A percentile compares a stretch with the other conserved stretches of the same genome.
Evolutionary conservation across 1,140 invertebrate genomes (phyloP).

Genomic region (Theocolax elegans): DNA sequence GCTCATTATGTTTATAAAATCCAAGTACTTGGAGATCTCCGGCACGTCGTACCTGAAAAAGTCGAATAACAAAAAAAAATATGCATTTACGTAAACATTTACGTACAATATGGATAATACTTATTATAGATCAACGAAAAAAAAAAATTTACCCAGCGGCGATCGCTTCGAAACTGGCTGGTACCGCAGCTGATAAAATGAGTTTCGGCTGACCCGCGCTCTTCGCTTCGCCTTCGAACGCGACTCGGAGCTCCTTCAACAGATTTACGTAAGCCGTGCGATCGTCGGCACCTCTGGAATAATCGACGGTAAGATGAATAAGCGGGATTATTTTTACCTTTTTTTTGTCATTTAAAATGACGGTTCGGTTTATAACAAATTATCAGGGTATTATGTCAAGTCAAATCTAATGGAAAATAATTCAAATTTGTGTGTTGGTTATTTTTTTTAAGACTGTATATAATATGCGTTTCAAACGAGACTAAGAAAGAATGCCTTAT

Average conservation of each 20-base stretch:
- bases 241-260: conserved; percentile 84
- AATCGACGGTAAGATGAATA: not conserved
- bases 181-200: conserved; percentile 89
- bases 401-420: too few relatives aligned
- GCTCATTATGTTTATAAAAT: conserved; percentile 95
- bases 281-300: conserved; percentile 81
- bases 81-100: not conserved
- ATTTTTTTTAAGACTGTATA: too few relatives aligned
- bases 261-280: conserved; percentile 83
- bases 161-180: conserved; percentile 91
- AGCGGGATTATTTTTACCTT: not conserved
- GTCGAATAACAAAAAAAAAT: conserved; percentile 1
- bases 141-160: conserved; percentile 76
- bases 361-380: too few relatives aligned
- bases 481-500: too few relatives aligned
- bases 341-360: too few relatives aligned
- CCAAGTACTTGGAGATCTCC: conserved; percentile 93
- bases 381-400: too few relatives aligned
- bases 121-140: too few relatives aligned
- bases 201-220: conserved; percentile 74
- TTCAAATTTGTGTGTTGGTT: too few relatives aligned
- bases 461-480: too few relatives aligned
- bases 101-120: not conserved
- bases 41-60: conserved; percentile 84
- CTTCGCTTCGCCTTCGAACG: conserved; percentile 88